These are phyloP conservation scores for Centropus unirufus DNA, from an alignment of 2,113 vertebrate genomes.

Conservation along the genomic window DNA sequence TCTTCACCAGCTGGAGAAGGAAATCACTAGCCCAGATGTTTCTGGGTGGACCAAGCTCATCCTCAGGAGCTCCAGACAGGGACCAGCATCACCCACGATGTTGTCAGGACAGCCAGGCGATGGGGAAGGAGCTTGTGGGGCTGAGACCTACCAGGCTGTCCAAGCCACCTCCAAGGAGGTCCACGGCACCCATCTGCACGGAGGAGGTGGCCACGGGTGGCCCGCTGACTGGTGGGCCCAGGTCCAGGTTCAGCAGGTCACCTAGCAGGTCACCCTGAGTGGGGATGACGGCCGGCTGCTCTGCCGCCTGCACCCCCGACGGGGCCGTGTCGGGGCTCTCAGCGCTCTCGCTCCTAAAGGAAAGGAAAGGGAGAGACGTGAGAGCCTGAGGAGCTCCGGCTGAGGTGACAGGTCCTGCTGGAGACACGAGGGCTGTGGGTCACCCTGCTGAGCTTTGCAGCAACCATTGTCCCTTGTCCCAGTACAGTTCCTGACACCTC, in stretches of 20 bases:
- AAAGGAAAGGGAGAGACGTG: rapidly evolving
- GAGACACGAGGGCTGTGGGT: rapidly evolving
- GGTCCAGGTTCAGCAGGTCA: slow-evolving; percentile 94
- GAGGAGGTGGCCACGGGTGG: slow-evolving; percentile 80
- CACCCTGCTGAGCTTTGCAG: not conserved
- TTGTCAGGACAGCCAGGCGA: rapidly evolving
- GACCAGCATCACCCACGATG: rapidly evolving
- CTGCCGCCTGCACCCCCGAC: slow-evolving; percentile 69
- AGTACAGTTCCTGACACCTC: not conserved
- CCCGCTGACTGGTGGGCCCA: slow-evolving; percentile 85
- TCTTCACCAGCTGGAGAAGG: not conserved
- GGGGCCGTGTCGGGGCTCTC: slow-evolving; percentile 87
- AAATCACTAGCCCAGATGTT: not conserved
- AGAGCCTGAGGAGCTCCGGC: not conserved
- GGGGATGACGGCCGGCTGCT: slow-evolving; percentile 90
- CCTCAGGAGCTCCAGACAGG: not conserved
- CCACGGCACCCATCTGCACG: slow-evolving; percentile 90
- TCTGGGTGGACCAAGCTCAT: not conserved
- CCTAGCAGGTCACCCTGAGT: slow-evolving; percentile 92
- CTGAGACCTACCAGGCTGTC: slow-evolving; percentile 87
- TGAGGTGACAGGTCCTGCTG: not conserved
- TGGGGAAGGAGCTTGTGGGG: rapidly evolving
- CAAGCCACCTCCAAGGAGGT: slow-evolving; percentile 92
- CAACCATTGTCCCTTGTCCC: rapidly evolving
- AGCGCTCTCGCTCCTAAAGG: slow-evolving; percentile 81